Percentiles rank a stretch among this genome's conserved stretches.
phyloP scores from a whole-genome alignment of 1,140 invertebrate species.

The Rhagoletis pomonella region DNA sequence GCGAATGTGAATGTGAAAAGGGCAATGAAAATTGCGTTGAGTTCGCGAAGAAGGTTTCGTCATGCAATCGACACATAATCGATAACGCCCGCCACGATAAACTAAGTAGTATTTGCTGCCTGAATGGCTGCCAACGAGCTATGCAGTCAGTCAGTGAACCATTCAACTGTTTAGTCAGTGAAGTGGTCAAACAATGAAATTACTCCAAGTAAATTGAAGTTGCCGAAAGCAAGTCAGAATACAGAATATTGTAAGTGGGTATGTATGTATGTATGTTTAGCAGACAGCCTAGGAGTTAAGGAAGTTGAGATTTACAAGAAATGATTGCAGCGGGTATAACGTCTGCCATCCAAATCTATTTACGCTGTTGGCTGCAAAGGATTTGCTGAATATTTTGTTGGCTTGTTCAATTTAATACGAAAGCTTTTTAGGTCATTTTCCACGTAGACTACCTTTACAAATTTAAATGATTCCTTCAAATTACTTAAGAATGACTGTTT shows the following conservation, averaged over 20 bases:
- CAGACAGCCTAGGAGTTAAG: background rate
- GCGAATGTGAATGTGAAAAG: background rate
- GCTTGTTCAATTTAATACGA: background rate
- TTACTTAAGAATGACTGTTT: too few relatives aligned
- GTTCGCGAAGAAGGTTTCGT: background rate
- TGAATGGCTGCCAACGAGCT: conserved; percentile 19
- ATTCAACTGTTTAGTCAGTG: background rate
- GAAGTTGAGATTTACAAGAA: background rate
- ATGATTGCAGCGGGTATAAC: background rate
- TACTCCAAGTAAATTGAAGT: background rate
- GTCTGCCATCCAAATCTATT: background rate
- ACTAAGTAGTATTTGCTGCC: conserved; percentile 9
- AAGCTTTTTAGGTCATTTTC: background rate
- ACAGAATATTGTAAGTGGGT: too few relatives aligned
- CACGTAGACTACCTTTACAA: too few relatives aligned
- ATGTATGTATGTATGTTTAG: background rate
- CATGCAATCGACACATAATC: conserved; percentile 43
- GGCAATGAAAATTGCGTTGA: conserved; percentile 1
- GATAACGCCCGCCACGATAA: conserved; percentile 19
- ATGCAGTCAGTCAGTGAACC: background rate
- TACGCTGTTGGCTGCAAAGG: background rate
- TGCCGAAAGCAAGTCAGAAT: background rate
- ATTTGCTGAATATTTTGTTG: background rate
- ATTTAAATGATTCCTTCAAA: too few relatives aligned
- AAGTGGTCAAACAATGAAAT: conserved; percentile 23